Conservation (phyloP, 2,888 invertebrate genomes). For the Balanococcus diminutus region DNA sequence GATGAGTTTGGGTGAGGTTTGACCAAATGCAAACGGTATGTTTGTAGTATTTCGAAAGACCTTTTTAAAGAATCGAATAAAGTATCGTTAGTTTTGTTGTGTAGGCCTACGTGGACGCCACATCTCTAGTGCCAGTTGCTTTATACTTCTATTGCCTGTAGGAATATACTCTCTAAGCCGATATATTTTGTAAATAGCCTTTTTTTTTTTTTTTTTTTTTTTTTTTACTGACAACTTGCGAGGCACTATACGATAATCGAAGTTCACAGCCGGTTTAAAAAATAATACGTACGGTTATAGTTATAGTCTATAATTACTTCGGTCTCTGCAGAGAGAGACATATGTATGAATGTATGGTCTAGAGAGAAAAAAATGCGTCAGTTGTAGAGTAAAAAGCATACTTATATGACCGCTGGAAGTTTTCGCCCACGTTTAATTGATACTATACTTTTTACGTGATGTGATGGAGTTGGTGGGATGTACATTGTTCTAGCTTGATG, state of each 20-base stretch:
- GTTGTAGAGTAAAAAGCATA: slow-evolving; percentile 18
- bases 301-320: slow-evolving; percentile 31
- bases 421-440: slow-evolving; percentile 38
- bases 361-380: slow-evolving; percentile 17
- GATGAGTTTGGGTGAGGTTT: background rate
- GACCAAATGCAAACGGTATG: background rate
- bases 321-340: background rate
- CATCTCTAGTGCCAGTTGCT: slow-evolving; percentile 29
- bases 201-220: background rate
- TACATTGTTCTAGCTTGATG: background rate
- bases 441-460: background rate
- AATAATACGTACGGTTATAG: background rate
- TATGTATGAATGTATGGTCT: background rate
- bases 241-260: slow-evolving; percentile 15
- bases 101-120: slow-evolving; percentile 1
- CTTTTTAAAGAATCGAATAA: slow-evolving; percentile 8
- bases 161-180: background rate
- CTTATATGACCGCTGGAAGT: background rate
- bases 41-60: slow-evolving; percentile 12
- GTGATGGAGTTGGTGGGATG: background rate
- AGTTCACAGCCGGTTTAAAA: slow-evolving; percentile 38
- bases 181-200: slow-evolving; percentile 35
- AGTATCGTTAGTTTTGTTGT: slow-evolving; percentile 7
- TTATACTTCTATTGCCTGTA: background rate
- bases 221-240: background rate